Evolutionary conservation across 1,140 invertebrate species (phyloP).

Genomic region (Aphaenogaster floridana): DNA sequence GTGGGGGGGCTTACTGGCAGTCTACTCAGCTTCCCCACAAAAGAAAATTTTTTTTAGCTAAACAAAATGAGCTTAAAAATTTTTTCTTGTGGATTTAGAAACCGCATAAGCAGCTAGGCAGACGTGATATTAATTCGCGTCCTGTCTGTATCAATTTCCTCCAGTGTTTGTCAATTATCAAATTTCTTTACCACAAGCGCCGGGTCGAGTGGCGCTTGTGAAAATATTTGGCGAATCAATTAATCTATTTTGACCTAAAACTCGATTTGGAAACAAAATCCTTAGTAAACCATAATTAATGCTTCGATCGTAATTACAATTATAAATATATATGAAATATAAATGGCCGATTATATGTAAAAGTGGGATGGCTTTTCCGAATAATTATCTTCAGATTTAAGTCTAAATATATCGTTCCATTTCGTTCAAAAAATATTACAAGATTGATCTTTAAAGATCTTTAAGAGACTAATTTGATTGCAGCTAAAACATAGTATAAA

Average conservation of each 20-base stretch:
- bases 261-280: neutral
- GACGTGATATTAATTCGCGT: constrained; percentile 76
- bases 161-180: constrained; percentile 72
- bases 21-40: too few species aligned
- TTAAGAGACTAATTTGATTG: neutral
- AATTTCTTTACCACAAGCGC: constrained; percentile 60
- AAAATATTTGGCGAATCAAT: constrained; percentile 61
- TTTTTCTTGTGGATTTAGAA: too few species aligned
- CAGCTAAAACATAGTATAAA: neutral
- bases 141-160: constrained; percentile 68
- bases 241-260: constrained; percentile 37
- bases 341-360: neutral
- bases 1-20: too few species aligned
- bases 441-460: neutral
- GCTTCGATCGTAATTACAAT: neutral
- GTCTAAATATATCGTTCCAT: neutral
- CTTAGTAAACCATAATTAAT: constrained; percentile 28
- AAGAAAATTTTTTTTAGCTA: too few species aligned
- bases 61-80: too few species aligned
- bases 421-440: neutral
- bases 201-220: constrained; percentile 40
- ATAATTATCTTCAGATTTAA: neutral
- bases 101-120: neutral
- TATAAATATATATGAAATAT: neutral
- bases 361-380: neutral